phyloP scores from a whole-genome alignment of 2,888 invertebrate genomes.

The Pteria penguin region DNA sequence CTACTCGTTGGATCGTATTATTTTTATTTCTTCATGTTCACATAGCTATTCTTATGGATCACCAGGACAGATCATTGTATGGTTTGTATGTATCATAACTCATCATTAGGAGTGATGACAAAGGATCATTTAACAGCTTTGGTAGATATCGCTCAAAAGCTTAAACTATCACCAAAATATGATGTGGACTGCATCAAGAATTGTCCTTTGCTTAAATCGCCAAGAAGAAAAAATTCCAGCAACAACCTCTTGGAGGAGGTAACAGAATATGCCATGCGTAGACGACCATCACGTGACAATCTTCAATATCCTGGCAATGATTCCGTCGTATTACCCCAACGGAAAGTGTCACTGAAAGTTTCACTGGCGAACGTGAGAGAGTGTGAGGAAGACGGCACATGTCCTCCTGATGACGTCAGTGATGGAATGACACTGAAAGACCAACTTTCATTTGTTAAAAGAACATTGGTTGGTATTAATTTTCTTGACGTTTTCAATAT shows the following conservation, averaged over 20 bases:
- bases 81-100: no score
- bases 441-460: slow-evolving; percentile 20
- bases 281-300: slow-evolving; percentile 12
- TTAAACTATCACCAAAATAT: slow-evolving; percentile 30
- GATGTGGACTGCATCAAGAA: slow-evolving; percentile 11
- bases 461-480: no score
- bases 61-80: no score
- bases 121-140: slow-evolving; percentile 33
- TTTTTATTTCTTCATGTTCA: no score
- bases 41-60: no score
- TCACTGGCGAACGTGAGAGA: slow-evolving; percentile 17
- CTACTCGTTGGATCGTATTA: no score
- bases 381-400: slow-evolving; percentile 16
- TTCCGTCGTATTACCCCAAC: background rate
- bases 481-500: no score
- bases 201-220: background rate
- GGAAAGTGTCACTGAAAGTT: slow-evolving; percentile 9
- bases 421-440: slow-evolving; percentile 19
- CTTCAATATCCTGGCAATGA: background rate
- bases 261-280: slow-evolving; percentile 24
- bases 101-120: slow-evolving; percentile 10
- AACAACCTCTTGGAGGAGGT: slow-evolving; percentile 20
- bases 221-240: background rate
- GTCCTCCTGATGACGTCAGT: background rate
- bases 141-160: slow-evolving; percentile 35